Evolutionary conservation across 2,888 invertebrate genomes (phyloP), one percentile per base, ranked within the genome.

Genomic region (Heteropelma amictum): DNA sequence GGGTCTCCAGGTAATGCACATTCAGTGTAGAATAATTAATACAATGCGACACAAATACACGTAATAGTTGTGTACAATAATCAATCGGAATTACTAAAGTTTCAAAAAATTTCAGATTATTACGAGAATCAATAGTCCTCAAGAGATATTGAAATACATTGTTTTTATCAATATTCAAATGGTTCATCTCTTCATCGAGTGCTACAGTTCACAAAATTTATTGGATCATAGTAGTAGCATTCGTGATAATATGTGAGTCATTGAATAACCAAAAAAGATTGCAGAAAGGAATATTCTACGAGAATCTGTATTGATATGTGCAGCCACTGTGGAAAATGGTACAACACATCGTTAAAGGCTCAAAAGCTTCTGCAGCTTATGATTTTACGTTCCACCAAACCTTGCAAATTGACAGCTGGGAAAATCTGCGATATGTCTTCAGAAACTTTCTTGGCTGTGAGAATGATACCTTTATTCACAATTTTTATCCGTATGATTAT

Each of bases 171-270:
- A 10, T 3, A 56, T 49, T 10, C 61, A 73, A 45, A 26, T 73
- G 68, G 21, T 33, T 2, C 72, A 73, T 56, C 68, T 73, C 3
- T 73, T 61, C 21, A 42, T 33, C 8, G 61, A 61, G 26, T 47
- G 47, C 8, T 47, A 35, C 4, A 61, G 56, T 19, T 61, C 72
- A 6, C 72, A 73, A 28, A 28, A 40, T 7, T 33, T 73, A 10
- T 63, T 56, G 51, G 72, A 73, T 51, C 72, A 73, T 8, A 73
- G 72, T 56, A 23, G 49, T 26, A 40, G 19, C 7, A 56, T 73
- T 42, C 68, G 72, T 12, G 33, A 68, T 30, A 33, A 19, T 23
- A 42, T 63, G 72, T 73, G 17, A 68, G 72, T 54, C 1, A 19
- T 23, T 7, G 1, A 14, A 28, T 10, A 5, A 26, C 23, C n/a